Conservation (phyloP, 2,113 vertebrate genomes). For the Prunella himalayana region DNA sequence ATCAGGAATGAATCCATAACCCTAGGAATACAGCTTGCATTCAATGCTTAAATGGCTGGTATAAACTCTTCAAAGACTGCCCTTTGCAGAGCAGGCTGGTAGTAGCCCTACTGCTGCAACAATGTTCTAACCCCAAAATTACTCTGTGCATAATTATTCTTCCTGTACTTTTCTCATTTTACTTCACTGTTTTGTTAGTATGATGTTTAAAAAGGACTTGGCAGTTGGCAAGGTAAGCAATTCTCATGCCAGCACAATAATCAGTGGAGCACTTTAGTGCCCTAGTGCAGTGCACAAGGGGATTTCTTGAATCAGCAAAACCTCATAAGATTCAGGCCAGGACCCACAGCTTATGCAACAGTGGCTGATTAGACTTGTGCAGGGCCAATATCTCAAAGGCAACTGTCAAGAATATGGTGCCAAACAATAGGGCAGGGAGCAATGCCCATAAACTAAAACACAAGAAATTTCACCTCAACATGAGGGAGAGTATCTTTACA, state of each 20-base stretch:
- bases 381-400: not conserved
- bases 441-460: not conserved
- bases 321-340: not conserved
- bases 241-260: not conserved
- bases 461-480: not conserved
- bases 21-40: not conserved
- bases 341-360: not conserved
- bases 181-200: not conserved
- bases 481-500: not conserved
- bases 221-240: not conserved
- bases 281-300: too few species aligned
- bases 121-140: not conserved
- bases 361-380: not conserved
- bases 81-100: not conserved
- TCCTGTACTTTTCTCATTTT: not conserved
- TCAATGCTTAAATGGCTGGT: not conserved
- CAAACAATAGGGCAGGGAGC: not conserved
- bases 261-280: rapidly evolving
- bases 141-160: not conserved
- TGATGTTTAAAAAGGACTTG: not conserved
- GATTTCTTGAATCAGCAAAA: not conserved
- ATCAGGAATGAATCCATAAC: not conserved
- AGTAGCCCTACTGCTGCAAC: not conserved
- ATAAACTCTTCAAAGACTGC: not conserved
- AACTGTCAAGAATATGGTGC: not conserved